Conservation (phyloP, 2,113 vertebrate species). For the Dipodomys merriami region DNA sequence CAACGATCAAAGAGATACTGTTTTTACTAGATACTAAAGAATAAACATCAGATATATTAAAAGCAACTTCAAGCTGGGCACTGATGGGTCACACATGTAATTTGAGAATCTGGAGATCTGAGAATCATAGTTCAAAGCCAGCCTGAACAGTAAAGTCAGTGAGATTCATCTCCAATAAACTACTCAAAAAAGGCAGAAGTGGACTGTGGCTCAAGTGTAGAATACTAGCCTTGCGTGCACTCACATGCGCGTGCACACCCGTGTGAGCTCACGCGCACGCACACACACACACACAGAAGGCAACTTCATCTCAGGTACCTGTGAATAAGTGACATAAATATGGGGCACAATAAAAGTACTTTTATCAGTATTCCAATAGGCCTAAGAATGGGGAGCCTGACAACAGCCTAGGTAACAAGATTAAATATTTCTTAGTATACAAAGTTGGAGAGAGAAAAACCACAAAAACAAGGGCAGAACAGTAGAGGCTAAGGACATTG, state of each 20-base stretch:
- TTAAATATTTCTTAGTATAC: constrained; percentile 6
- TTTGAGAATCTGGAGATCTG: no score
- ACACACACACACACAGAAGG: neutral
- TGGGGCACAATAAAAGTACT: neutral
- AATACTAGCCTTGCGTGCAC: no score
- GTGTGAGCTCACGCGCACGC: no score
- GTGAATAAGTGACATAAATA: constrained; percentile 8
- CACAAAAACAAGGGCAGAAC: neutral
- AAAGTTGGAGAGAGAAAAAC: neutral
- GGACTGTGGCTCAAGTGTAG: no score
- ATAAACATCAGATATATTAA: constrained; percentile 42
- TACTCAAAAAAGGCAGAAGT: no score
- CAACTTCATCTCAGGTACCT: neutral
- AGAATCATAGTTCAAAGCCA: no score
- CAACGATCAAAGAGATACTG: neutral
- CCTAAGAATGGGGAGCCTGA: neutral
- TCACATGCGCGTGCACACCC: no score
- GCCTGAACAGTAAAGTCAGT: no score
- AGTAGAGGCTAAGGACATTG: neutral
- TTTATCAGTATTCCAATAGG: constrained; percentile 7
- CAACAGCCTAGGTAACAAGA: neutral
- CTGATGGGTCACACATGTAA: no score
- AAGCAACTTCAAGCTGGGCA: neutral
- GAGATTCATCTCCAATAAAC: no score
- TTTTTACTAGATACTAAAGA: neutral